These are phyloP conservation scores for Cybosia mesomella DNA, from an alignment of 2,888 invertebrate species.

Conservation along the genomic window DNA sequence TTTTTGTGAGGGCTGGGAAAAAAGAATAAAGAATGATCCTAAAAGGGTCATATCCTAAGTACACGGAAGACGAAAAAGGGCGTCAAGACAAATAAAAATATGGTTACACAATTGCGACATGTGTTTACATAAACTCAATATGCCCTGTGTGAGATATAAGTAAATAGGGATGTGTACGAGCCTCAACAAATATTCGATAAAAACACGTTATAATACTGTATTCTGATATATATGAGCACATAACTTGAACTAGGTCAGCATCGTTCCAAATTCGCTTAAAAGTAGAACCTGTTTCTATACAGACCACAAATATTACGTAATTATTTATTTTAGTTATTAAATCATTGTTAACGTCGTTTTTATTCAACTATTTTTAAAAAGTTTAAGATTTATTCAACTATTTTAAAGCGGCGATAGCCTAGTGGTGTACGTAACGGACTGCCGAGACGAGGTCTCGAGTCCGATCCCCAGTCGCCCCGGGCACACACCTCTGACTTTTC, in stretches of 20 bases:
- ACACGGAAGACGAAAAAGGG: conserved; percentile 27
- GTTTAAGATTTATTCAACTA: too few species aligned
- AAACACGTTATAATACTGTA: not conserved
- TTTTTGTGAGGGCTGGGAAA: not conserved
- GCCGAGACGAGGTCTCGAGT: too few species aligned
- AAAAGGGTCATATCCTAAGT: not conserved
- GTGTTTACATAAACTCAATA: conserved; percentile 34
- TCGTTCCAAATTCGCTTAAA: not conserved
- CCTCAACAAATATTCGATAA: not conserved
- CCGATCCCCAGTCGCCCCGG: too few species aligned
- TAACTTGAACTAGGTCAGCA: not conserved
- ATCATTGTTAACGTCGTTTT: too few species aligned
- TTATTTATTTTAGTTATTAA: too few species aligned
- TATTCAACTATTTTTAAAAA: too few species aligned
- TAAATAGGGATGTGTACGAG: conserved; percentile 17
- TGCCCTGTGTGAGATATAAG: conserved; percentile 35
- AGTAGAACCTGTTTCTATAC: conserved; percentile 4
- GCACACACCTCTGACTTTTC: too few species aligned
- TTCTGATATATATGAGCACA: not conserved
- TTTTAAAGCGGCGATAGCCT: too few species aligned
- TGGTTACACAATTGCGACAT: conserved; percentile 23
- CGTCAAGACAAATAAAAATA: conserved; percentile 35
- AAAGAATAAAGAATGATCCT: not conserved
- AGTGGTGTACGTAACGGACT: too few species aligned
- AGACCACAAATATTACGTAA: not conserved